Conservation (phyloP, 2,797 vertebrate genomes). For the Melopsittacus undulatus region DNA sequence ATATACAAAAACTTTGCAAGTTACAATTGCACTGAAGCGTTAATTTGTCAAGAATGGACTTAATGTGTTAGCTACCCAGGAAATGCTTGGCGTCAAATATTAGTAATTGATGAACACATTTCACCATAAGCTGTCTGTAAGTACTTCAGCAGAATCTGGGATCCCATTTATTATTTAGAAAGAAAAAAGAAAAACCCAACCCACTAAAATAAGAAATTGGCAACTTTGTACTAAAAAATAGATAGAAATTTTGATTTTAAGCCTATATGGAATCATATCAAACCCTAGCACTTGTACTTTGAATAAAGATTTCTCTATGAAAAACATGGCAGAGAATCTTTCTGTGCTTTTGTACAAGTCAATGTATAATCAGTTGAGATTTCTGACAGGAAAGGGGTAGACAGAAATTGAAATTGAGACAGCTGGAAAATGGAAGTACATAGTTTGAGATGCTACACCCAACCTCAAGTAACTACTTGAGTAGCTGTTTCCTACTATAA, state of each 20-base stretch:
- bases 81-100: background rate
- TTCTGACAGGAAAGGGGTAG: background rate
- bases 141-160: background rate
- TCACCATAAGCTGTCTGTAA: background rate
- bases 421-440: background rate
- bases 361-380: background rate
- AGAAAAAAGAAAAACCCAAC: background rate
- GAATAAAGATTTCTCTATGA: background rate
- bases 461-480: rapidly evolving
- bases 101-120: background rate
- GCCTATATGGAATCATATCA: background rate
- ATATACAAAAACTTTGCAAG: background rate
- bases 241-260: background rate
- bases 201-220: background rate
- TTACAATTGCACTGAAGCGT: background rate
- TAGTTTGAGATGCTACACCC: background rate
- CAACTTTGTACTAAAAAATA: background rate
- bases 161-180: background rate
- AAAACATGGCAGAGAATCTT: background rate
- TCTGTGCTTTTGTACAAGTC: background rate
- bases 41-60: background rate
- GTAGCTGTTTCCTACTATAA: background rate
- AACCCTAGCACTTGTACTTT: background rate
- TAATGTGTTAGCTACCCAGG: background rate
- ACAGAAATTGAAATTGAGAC: background rate